Percentiles rank a stretch among this genome's conserved stretches.
phyloP scores from a whole-genome alignment of 1,140 invertebrate genomes.

The Diploscapter pachys region DNA sequence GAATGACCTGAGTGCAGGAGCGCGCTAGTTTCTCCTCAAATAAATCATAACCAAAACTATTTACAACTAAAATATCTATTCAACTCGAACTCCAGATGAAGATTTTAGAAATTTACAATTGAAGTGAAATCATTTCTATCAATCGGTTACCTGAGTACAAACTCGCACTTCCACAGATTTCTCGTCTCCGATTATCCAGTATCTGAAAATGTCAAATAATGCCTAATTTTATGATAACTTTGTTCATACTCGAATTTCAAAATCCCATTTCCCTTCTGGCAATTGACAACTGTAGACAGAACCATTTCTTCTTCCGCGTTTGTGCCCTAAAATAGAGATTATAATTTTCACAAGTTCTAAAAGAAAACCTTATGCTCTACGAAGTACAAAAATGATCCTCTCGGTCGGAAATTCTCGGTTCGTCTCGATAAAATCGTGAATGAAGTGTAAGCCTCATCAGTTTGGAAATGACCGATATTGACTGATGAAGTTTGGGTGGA shows the following conservation, averaged over 20 bases:
- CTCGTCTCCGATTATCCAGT: constrained; percentile 23
- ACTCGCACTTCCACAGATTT: constrained; percentile 13
- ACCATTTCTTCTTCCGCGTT: constrained; percentile 24
- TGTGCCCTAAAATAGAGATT: constrained; percentile 19
- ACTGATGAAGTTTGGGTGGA: not conserved
- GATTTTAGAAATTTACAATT: constrained; percentile 26
- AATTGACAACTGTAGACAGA: constrained; percentile 24
- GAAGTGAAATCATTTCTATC: constrained; percentile 32
- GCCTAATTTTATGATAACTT: not conserved
- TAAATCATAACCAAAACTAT: not conserved
- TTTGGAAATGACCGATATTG: constrained; percentile 14
- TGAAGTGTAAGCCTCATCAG: constrained; percentile 14
- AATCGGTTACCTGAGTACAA: constrained; percentile 27
- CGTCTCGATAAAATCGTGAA: constrained; percentile 17
- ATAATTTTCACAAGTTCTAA: not conserved
- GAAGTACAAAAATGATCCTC: constrained; percentile 24
- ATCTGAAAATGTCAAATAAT: constrained; percentile 13
- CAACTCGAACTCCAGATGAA: no score
- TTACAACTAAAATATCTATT: not conserved
- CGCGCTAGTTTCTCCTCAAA: not conserved
- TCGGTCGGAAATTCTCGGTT: constrained; percentile 6
- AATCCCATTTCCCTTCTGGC: constrained; percentile 35
- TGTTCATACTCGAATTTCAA: constrained; percentile 16
- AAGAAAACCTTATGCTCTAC: constrained; percentile 14
- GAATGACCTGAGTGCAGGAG: constrained; percentile 1